These are phyloP conservation scores for Paralichthys olivaceus DNA, from an alignment of 2,113 vertebrate species.

Conservation along the genomic window DNA sequence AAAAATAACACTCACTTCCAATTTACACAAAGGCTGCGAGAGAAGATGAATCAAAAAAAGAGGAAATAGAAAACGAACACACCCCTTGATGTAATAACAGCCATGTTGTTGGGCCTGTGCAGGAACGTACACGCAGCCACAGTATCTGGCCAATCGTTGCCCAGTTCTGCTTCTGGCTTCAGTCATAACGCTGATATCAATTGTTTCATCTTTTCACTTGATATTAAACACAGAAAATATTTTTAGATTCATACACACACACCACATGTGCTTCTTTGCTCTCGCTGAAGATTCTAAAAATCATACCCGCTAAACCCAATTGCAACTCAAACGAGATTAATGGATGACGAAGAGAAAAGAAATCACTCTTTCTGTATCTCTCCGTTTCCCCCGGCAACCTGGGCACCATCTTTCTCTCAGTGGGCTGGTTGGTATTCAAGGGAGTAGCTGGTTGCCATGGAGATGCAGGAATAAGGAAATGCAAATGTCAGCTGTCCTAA, in stretches of 20 bases:
- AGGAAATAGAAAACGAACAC: conserved; percentile 32
- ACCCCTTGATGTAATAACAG: conserved; percentile 37
- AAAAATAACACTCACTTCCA: conserved; percentile 44
- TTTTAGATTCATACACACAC: background rate
- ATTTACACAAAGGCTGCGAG: conserved; percentile 37
- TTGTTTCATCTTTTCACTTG: conserved; percentile 36
- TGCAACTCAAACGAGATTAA: conserved; percentile 16
- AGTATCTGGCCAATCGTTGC: conserved; percentile 36
- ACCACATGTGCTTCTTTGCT: background rate
- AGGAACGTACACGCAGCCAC: conserved; percentile 23
- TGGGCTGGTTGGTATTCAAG: conserved; percentile 77
- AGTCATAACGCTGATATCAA: conserved; percentile 40
- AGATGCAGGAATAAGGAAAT: conserved; percentile 76
- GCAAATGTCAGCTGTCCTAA: conserved; percentile 76
- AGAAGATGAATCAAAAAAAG: conserved; percentile 37
- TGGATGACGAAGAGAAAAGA: conserved; percentile 10
- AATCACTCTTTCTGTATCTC: conserved; percentile 33
- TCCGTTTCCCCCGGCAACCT: conserved; percentile 52
- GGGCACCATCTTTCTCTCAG: conserved; percentile 57
- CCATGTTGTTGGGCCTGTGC: background rate
- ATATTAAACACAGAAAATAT: conserved; percentile 37
- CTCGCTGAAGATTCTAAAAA: background rate
- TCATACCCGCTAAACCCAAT: conserved; percentile 14
- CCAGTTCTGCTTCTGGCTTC: background rate
- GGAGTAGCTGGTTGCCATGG: conserved; percentile 78